Conservation (phyloP, 2,888 invertebrate species). For the Phragmatobia fuliginosa region DNA sequence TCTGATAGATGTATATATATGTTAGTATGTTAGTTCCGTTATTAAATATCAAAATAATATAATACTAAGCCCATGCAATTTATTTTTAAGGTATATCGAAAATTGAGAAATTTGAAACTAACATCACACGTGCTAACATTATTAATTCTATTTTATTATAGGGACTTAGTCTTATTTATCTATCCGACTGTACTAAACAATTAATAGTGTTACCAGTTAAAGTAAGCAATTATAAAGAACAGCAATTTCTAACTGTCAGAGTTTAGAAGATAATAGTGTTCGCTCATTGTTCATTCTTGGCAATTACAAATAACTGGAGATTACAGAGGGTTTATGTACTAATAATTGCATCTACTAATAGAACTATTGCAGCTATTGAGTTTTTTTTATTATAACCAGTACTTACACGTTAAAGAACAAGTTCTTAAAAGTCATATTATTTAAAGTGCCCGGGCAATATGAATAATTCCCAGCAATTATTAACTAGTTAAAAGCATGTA, state of each 20-base stretch:
- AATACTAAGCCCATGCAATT: too few relatives aligned
- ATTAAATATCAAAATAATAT: too few relatives aligned
- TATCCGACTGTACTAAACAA: conserved; percentile 21
- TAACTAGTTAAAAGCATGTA: not conserved
- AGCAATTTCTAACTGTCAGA: conserved; percentile 53
- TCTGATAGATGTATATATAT: too few relatives aligned
- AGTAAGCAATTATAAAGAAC: conserved; percentile 49
- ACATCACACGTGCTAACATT: not conserved
- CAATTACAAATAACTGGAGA: conserved; percentile 36
- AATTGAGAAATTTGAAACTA: not conserved
- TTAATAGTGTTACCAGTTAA: conserved; percentile 31
- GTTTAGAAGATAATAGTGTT: conserved; percentile 48
- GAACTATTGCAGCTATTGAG: not conserved
- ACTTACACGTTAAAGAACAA: not conserved
- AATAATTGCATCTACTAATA: conserved; percentile 4
- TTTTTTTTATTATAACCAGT: not conserved
- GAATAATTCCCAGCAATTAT: not conserved
- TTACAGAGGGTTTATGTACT: conserved; percentile 34
- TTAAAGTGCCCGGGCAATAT: not conserved
- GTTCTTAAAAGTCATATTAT: not conserved
- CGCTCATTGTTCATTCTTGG: conserved; percentile 43
- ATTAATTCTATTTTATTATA: too few relatives aligned
- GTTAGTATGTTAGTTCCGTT: too few relatives aligned
- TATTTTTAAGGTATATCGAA: not conserved
- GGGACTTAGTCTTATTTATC: not conserved